These are phyloP conservation scores for Drosophila pseudoananassae DNA, from an alignment of 1,140 invertebrate species.

Conservation along the genomic window DNA sequence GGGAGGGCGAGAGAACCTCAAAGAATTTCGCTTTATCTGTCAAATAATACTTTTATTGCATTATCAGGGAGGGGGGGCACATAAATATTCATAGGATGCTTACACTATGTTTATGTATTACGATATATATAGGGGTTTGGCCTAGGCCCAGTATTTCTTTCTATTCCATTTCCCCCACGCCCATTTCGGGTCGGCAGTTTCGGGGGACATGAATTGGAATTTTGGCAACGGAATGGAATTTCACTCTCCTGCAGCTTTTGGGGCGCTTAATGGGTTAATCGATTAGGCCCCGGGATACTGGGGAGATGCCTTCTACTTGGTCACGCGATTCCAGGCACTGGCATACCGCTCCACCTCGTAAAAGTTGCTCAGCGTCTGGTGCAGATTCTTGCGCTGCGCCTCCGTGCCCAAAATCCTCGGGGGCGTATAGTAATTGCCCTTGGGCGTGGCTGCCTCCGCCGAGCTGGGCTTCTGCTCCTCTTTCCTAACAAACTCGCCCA, in stretches of 20 bases:
- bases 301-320: constrained; percentile 39
- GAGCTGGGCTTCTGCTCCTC: constrained; percentile 3
- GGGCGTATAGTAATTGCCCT: constrained; percentile 38
- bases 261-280: constrained; percentile 64
- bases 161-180: constrained; percentile 3
- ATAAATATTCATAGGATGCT: constrained; percentile 52
- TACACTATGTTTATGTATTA: constrained; percentile 18
- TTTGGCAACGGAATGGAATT: constrained; percentile 52
- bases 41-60: constrained; percentile 55
- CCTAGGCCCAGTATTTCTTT: constrained; percentile 2
- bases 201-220: constrained; percentile 38
- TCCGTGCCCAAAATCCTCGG: constrained; percentile 62
- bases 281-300: constrained; percentile 31
- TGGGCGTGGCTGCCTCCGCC: constrained; percentile 43
- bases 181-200: constrained; percentile 20
- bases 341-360: constrained; percentile 58
- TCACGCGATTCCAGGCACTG: constrained; percentile 75
- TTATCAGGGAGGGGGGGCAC: constrained; percentile 36
- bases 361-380: constrained; percentile 59
- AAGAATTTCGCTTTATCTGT: constrained; percentile 41
- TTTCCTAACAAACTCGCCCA: constrained; percentile 17
- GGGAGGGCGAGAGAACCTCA: constrained; percentile 1
- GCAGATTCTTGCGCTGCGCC: constrained; percentile 56
- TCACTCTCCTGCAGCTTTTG: constrained; percentile 35
- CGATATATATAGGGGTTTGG: constrained; percentile 12